A percentile compares a stretch with the other conserved stretches of the same genome.
phyloP scores from a whole-genome alignment of 2,797 vertebrate species.

The Dicrostonyx torquatus region DNA sequence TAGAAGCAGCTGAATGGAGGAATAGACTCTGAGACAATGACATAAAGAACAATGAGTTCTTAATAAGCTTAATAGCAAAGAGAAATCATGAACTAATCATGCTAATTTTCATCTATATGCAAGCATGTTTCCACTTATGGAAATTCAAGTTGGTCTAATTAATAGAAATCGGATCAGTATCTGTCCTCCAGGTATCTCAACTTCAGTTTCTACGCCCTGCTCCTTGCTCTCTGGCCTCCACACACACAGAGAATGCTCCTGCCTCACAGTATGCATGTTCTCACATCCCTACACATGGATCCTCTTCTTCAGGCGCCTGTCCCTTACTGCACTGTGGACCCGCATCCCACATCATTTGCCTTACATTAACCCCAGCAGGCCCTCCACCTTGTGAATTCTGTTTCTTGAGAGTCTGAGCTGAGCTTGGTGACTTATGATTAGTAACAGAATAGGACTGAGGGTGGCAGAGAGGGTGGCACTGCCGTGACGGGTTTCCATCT shows the following conservation, averaged over 20 bases:
- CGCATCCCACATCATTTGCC: not conserved
- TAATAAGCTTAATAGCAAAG: not conserved
- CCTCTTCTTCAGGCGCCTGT: not conserved
- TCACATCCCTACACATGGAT: not conserved
- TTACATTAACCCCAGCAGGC: not conserved
- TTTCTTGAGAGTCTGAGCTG: not conserved
- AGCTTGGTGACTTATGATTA: not conserved
- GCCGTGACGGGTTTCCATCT: not conserved
- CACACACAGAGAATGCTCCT: not conserved
- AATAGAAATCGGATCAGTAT: not conserved
- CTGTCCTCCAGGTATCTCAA: not conserved
- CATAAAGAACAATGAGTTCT: not conserved
- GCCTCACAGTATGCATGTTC: not conserved
- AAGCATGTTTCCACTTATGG: not conserved
- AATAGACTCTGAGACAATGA: not conserved
- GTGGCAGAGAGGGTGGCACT: not conserved
- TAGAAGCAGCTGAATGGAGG: not conserved
- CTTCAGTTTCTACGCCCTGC: not conserved
- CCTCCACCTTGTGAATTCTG: not conserved
- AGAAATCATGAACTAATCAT: not conserved
- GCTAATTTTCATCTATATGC: not conserved
- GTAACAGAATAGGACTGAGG: not conserved
- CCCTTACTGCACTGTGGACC: not conserved
- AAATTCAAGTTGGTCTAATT: not conserved
- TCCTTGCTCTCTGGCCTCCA: not conserved